Evolutionary conservation across 2,888 invertebrate species (phyloP).

Genomic region (Drosophila dives): DNA sequence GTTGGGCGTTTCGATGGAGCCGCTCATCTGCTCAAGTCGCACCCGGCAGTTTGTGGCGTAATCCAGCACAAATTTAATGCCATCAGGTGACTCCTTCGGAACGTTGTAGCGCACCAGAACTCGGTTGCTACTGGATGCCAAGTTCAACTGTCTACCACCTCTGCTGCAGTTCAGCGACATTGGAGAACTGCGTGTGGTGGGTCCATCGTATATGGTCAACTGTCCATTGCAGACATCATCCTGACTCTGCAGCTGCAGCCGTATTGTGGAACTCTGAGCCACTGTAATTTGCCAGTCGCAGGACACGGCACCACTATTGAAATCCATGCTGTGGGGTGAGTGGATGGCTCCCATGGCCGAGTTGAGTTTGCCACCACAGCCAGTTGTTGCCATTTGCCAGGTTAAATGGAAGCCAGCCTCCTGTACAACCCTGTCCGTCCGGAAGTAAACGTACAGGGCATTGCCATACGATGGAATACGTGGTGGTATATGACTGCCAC

Average conservation of each 20-base stretch:
- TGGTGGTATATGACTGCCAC: conserved; percentile 88
- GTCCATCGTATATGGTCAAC: conserved; percentile 85
- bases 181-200: conserved; percentile 44
- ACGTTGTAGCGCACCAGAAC: conserved; percentile 77
- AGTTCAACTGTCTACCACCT: background rate
- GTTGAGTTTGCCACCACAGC: conserved; percentile 93
- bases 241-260: conserved; percentile 88
- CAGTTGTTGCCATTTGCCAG: conserved; percentile 89
- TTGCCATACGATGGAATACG: conserved; percentile 91
- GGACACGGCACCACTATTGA: conserved; percentile 89
- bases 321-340: conserved; percentile 91
- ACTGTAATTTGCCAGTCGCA: conserved; percentile 93
- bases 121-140: conserved; percentile 71
- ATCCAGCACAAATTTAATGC: conserved; percentile 71
- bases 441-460: conserved; percentile 90
- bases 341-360: conserved; percentile 90
- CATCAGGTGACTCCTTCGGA: conserved; percentile 37
- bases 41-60: conserved; percentile 75
- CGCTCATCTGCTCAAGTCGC: conserved; percentile 84
- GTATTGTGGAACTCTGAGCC: conserved; percentile 88
- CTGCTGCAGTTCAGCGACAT: conserved; percentile 66
- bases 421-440: conserved; percentile 88
- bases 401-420: conserved; percentile 89
- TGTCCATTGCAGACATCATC: conserved; percentile 85
- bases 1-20: conserved; percentile 95